phyloP scores from a whole-genome alignment of 2,113 vertebrate species.

The Odontesthes bonariensis region DNA sequence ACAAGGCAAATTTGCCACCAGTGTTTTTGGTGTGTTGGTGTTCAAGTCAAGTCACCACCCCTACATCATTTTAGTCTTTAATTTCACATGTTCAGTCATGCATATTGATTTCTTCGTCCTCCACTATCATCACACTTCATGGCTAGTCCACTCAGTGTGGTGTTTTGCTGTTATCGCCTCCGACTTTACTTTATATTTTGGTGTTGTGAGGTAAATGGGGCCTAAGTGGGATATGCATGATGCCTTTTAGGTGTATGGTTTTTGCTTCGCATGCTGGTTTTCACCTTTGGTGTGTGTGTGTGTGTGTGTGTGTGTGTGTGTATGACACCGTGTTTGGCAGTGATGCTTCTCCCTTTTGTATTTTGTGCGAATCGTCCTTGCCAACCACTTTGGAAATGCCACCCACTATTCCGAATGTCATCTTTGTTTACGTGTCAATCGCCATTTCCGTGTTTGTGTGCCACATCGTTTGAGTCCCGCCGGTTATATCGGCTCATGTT shows the following conservation, averaged over 20 bases:
- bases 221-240: conserved; percentile 59
- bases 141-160: conserved; percentile 17
- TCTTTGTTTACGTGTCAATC: conserved; percentile 45
- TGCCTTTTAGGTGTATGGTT: conserved; percentile 37
- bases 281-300: conserved; percentile 9
- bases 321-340: conserved; percentile 60
- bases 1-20: background rate
- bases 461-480: background rate
- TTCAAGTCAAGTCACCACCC: conserved; percentile 18
- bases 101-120: background rate
- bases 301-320: conserved; percentile 19
- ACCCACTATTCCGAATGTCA: conserved; percentile 46
- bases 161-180: conserved; percentile 21
- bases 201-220: conserved; percentile 68
- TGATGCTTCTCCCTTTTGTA: conserved; percentile 35
- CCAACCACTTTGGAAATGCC: conserved; percentile 56
- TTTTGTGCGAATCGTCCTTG: conserved; percentile 53
- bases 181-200: conserved; percentile 4
- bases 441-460: background rate
- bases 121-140: conserved; percentile 12
- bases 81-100: conserved; percentile 6
- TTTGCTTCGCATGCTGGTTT: conserved; percentile 57
- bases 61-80: background rate
- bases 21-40: conserved; percentile 28
- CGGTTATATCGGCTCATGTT: conserved; percentile 22